Evolutionary conservation across 1,140 invertebrate genomes (phyloP).

Genomic region (Trialeurodes vaporariorum): DNA sequence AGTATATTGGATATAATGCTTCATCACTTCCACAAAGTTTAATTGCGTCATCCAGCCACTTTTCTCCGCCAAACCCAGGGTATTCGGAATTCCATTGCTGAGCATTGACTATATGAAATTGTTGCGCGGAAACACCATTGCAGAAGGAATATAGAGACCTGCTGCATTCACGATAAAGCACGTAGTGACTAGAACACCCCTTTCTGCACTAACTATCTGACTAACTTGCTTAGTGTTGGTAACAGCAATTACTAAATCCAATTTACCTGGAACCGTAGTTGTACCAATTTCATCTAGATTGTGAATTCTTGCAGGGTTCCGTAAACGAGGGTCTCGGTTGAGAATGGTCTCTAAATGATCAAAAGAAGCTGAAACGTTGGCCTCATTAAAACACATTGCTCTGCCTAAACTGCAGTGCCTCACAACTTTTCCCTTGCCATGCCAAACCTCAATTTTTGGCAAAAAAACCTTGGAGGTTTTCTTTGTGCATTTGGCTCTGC

Average conservation of each 20-base stretch:
- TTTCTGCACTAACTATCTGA: constrained; percentile 26
- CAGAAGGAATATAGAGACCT: constrained; percentile 33
- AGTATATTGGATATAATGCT: constrained; percentile 30
- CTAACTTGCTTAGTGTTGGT: constrained; percentile 29
- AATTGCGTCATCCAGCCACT: constrained; percentile 38
- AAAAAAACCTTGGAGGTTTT: too few relatives aligned
- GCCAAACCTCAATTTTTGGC: too few relatives aligned
- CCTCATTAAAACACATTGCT: too few relatives aligned
- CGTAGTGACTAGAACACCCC: constrained; percentile 33
- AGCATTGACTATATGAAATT: constrained; percentile 26
- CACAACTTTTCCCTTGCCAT: too few relatives aligned
- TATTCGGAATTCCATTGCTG: constrained; percentile 23
- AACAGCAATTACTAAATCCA: constrained; percentile 26
- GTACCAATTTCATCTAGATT: constrained; percentile 30
- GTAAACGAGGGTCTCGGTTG: background rate
- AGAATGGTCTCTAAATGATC: too few relatives aligned
- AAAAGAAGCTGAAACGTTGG: too few relatives aligned
- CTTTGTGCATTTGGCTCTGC: too few relatives aligned
- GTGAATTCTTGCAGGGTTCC: background rate
- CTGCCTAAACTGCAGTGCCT: too few relatives aligned
- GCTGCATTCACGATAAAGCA: constrained; percentile 27
- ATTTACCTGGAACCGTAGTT: constrained; percentile 26
- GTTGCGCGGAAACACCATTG: constrained; percentile 34
- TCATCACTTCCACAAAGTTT: constrained; percentile 33
- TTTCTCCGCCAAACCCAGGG: constrained; percentile 25